These are phyloP conservation scores for Drosophila pachea DNA, from an alignment of 1,140 invertebrate species.

Conservation along the genomic window DNA sequence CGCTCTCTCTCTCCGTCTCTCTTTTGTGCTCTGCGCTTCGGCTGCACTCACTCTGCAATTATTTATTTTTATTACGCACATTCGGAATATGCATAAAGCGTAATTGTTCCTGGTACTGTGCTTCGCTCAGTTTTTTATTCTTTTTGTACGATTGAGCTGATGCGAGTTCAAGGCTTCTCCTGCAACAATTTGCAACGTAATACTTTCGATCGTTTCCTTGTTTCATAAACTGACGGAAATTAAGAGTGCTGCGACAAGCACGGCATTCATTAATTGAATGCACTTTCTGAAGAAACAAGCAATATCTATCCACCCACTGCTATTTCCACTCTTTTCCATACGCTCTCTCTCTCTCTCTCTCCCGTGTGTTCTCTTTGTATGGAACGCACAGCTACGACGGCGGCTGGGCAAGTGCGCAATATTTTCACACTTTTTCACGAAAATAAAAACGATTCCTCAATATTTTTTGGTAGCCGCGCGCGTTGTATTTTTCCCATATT, in stretches of 20 bases:
- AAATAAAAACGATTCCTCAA: conserved; percentile 77
- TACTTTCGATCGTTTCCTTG: conserved; percentile 63
- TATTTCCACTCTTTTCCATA: conserved; percentile 6
- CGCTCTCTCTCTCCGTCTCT: neutral
- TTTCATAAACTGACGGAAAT: conserved; percentile 64
- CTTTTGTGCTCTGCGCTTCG: neutral
- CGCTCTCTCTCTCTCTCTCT: conserved; percentile 7
- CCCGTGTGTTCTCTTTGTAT: conserved; percentile 19
- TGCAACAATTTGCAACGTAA: conserved; percentile 36
- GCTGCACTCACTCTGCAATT: conserved; percentile 18
- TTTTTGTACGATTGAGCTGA: conserved; percentile 13
- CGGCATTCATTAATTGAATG: conserved; percentile 50
- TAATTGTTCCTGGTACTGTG: conserved; percentile 37
- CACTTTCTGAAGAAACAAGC: conserved; percentile 50
- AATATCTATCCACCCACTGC: conserved; percentile 42
- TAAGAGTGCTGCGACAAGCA: conserved; percentile 11
- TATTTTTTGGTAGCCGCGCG: conserved; percentile 57
- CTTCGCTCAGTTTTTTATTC: conserved; percentile 31
- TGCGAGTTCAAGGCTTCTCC: conserved; percentile 65
- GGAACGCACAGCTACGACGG: conserved; percentile 19
- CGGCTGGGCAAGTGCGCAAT: conserved; percentile 71
- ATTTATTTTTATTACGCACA: conserved; percentile 31
- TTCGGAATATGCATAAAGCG: conserved; percentile 23
- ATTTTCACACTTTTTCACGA: conserved; percentile 76
- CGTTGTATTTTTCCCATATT: conserved; percentile 50